phyloP scores from a whole-genome alignment of 1,140 invertebrate genomes.

The Homalodisca vitripennis region DNA sequence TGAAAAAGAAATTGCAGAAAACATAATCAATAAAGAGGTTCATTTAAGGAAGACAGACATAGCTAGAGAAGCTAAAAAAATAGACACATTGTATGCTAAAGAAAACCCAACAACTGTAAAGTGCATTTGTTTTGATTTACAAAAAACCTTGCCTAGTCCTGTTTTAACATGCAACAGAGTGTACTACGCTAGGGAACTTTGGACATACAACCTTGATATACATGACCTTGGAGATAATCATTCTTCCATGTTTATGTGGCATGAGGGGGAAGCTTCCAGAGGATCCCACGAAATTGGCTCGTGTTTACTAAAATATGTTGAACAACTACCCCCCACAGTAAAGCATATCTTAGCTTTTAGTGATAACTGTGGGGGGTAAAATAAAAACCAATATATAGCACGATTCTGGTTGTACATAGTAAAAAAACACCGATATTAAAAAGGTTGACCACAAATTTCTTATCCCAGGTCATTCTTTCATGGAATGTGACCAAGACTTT shows the following conservation, averaged over 20 bases:
- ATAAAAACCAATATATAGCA: too few relatives aligned
- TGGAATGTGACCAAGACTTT: slow-evolving; percentile 37
- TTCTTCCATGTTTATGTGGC: slow-evolving; percentile 39
- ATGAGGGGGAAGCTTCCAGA: slow-evolving; percentile 42
- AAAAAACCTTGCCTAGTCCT: slow-evolving; percentile 23
- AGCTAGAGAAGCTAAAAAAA: not conserved
- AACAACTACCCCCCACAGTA: slow-evolving; percentile 11
- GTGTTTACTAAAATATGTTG: too few relatives aligned
- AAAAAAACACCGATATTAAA: slow-evolving; percentile 7
- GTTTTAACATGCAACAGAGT: not conserved
- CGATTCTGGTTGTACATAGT: slow-evolving; percentile 12
- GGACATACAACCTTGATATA: slow-evolving; percentile 24
- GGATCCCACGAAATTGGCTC: slow-evolving; percentile 41
- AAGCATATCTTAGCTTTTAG: slow-evolving; percentile 8
- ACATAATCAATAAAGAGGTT: not conserved
- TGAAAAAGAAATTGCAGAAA: too few relatives aligned
- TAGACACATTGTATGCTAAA: not conserved
- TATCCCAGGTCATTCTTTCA: slow-evolving; percentile 34
- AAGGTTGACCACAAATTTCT: slow-evolving; percentile 8
- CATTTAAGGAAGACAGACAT: not conserved
- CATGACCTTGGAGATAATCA: slow-evolving; percentile 1
- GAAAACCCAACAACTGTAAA: not conserved
- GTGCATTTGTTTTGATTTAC: slow-evolving; percentile 17
- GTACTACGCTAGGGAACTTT: slow-evolving; percentile 17
- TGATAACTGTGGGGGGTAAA: too few relatives aligned